Percentiles rank a stretch among this genome's conserved stretches.
phyloP scores from a whole-genome alignment of 2,888 invertebrate genomes.

The Lepidocyrtoides sp. region DNA sequence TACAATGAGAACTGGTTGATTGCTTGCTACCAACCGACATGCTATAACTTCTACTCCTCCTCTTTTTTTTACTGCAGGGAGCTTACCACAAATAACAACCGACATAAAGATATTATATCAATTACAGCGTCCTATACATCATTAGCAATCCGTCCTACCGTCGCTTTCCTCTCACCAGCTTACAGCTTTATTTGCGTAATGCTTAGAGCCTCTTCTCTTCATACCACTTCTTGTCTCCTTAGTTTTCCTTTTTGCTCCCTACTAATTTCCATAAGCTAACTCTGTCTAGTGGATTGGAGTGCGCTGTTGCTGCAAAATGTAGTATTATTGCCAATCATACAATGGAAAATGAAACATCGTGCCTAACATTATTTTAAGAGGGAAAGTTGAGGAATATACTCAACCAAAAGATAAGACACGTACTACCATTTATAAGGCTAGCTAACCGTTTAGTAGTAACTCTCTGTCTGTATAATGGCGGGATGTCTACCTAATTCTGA shows the following conservation, averaged over 20 bases:
- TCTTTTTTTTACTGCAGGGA: background rate
- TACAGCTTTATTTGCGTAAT: conserved; percentile 9
- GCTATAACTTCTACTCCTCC: conserved; percentile 24
- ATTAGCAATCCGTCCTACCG: conserved; percentile 54
- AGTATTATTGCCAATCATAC: conserved; percentile 32
- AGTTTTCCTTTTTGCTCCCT: background rate
- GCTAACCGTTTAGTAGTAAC: too few relatives aligned
- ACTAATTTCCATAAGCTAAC: conserved; percentile 20
- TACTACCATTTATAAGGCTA: too few relatives aligned
- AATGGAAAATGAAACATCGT: background rate
- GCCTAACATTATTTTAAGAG: background rate
- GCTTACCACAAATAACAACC: conserved; percentile 44
- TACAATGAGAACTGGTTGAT: conserved; percentile 50
- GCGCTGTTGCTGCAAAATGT: background rate
- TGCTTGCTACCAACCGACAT: conserved; percentile 36
- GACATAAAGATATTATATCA: conserved; percentile 59
- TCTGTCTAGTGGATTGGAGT: background rate
- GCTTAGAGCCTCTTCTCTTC: background rate
- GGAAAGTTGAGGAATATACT: background rate
- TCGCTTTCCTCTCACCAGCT: background rate
- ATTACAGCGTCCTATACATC: conserved; percentile 62
- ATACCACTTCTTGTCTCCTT: background rate
- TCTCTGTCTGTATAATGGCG: too few relatives aligned
- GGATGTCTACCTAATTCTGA: too few relatives aligned
- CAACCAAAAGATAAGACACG: background rate